Conservation (phyloP, 2,888 invertebrate genomes). For the Aproaerema taeniolella region DNA sequence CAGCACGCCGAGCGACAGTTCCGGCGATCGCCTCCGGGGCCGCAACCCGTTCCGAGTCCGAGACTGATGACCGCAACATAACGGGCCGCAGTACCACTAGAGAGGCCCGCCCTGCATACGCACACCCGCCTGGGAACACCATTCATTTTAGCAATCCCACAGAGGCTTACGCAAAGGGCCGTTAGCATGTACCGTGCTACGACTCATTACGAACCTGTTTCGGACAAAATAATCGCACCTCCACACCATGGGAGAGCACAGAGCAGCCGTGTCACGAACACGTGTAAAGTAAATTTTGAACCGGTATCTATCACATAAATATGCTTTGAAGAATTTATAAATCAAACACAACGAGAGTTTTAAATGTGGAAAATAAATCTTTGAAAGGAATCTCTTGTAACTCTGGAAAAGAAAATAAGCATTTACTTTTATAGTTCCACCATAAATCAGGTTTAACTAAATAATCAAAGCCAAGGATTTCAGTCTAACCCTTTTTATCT, state of each 20-base stretch:
- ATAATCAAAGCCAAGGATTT: not conserved
- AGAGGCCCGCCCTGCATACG: constrained; percentile 31
- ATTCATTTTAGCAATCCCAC: constrained; percentile 40
- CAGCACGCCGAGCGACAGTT: constrained; percentile 53
- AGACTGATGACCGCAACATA: constrained; percentile 71
- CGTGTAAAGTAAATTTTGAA: constrained; percentile 11
- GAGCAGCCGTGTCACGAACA: constrained; percentile 7
- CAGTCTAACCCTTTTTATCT: constrained; percentile 5
- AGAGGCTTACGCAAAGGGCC: constrained; percentile 34
- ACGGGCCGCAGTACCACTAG: constrained; percentile 57
- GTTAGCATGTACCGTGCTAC: constrained; percentile 36
- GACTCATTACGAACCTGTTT: constrained; percentile 37
- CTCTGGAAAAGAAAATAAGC: constrained; percentile 1
- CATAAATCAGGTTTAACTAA: constrained; percentile 9
- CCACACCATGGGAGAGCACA: constrained; percentile 23
- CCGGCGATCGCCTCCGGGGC: constrained; percentile 58
- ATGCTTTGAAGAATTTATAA: constrained; percentile 9
- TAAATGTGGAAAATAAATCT: constrained; percentile 4
- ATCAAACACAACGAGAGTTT: constrained; percentile 2
- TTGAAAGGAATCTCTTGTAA: not conserved
- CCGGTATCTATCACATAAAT: constrained; percentile 10
- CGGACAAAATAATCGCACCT: constrained; percentile 33
- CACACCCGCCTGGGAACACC: constrained; percentile 26
- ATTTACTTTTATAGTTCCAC: not conserved
- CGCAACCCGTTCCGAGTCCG: constrained; percentile 46